Percentiles rank a stretch among this genome's conserved stretches.
Conservation (phyloP, 2,888 invertebrate species). For the Orgyia antiqua region DNA sequence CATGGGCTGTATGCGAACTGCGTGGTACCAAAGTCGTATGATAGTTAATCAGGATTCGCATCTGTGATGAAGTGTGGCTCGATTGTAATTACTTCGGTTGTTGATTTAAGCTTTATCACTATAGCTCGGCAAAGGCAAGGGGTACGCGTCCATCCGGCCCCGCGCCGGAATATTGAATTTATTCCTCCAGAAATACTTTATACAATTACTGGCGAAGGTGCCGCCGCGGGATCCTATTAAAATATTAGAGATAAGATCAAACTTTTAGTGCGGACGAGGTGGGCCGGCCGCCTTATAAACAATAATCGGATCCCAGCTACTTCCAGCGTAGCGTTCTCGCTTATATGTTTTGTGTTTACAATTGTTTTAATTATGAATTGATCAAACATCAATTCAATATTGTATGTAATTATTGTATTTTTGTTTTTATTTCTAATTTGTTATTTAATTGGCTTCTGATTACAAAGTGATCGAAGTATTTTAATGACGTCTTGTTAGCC, state of each 20-base stretch:
- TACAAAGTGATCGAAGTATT: constrained; percentile 43
- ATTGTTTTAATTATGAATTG: constrained; percentile 72
- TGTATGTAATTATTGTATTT: constrained; percentile 63
- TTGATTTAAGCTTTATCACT: constrained; percentile 74
- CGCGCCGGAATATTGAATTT: constrained; percentile 60
- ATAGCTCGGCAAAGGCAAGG: constrained; percentile 28
- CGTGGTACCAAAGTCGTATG: constrained; percentile 47
- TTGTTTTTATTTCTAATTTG: constrained; percentile 65
- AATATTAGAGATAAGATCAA: constrained; percentile 74
- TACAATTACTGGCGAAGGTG: constrained; percentile 69
- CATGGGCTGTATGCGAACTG: constrained; percentile 31
- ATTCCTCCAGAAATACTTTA: constrained; percentile 58
- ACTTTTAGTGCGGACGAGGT: constrained; percentile 68
- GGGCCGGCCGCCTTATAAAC: constrained; percentile 65
- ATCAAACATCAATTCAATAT: constrained; percentile 70
- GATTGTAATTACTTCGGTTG: constrained; percentile 74
- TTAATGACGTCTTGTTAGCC: constrained; percentile 31
- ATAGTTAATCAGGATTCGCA: constrained; percentile 71
- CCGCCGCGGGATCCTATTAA: constrained; percentile 75
- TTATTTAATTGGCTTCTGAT: constrained; percentile 68
- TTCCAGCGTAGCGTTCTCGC: constrained; percentile 48
- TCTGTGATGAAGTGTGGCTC: constrained; percentile 69
- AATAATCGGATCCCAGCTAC: constrained; percentile 58
- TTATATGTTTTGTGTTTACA: constrained; percentile 66
- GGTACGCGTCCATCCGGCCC: constrained; percentile 35